Evolutionary conservation across 2,888 invertebrate genomes (phyloP).

Genomic region (Epinotia demarniana): DNA sequence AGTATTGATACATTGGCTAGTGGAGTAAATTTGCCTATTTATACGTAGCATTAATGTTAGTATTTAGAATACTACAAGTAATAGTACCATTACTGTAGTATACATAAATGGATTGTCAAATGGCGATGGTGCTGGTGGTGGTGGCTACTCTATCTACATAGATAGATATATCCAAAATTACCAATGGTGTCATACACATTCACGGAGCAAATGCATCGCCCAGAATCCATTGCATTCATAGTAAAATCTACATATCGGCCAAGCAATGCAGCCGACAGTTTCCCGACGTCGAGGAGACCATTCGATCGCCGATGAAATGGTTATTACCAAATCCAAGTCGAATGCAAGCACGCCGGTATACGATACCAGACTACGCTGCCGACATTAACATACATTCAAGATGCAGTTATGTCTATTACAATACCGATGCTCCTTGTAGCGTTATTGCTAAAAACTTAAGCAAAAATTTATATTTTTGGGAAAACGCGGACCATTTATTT

Average conservation of each 20-base stretch:
- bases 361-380: slow-evolving; percentile 39
- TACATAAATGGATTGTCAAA: not conserved
- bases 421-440: not conserved
- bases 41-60: not conserved
- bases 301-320: slow-evolving; percentile 61
- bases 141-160: too few relatives aligned
- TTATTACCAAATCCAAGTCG: slow-evolving; percentile 58
- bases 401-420: slow-evolving; percentile 23
- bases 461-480: not conserved
- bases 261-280: slow-evolving; percentile 57
- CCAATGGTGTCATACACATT: not conserved
- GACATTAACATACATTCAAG: slow-evolving; percentile 19
- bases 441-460: slow-evolving; percentile 2
- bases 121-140: not conserved
- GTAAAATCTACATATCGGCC: slow-evolving; percentile 42
- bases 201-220: not conserved
- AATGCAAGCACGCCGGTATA: slow-evolving; percentile 49
- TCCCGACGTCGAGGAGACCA: slow-evolving; percentile 57
- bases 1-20: not conserved
- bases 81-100: not conserved
- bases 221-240: slow-evolving; percentile 27
- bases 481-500: too few relatives aligned
- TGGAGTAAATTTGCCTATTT: not conserved
- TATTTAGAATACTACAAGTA: not conserved
- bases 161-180: not conserved